Percentiles rank a stretch among this genome's conserved stretches.
phyloP scores from a whole-genome alignment of 1,140 invertebrate species.

The Musca domestica region DNA sequence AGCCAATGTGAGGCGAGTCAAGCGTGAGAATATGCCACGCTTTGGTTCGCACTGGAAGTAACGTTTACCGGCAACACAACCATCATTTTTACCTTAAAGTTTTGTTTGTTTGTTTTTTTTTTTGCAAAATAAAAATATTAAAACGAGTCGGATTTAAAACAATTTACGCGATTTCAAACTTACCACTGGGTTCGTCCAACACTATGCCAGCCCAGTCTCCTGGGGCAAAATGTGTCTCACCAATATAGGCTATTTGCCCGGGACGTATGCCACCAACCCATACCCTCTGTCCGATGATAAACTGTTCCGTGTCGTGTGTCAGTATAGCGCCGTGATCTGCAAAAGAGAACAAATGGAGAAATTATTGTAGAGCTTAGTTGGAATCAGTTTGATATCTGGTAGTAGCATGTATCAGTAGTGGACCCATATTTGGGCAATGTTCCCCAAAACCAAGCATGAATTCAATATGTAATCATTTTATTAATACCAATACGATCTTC shows the following conservation, averaged over 20 bases:
- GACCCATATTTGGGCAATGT: background rate
- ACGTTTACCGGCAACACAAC: conserved; percentile 84
- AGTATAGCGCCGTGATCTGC: conserved; percentile 79
- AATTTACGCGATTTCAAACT: conserved; percentile 11
- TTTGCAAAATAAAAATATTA: background rate
- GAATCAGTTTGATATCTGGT: background rate
- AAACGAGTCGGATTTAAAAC: background rate
- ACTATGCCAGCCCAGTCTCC: conserved; percentile 97
- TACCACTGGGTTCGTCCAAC: conserved; percentile 88
- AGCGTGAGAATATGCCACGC: conserved; percentile 88
- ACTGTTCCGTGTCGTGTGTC: conserved; percentile 89
- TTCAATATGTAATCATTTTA: background rate
- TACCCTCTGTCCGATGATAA: conserved; percentile 91
- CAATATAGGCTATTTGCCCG: conserved; percentile 93
- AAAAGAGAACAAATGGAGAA: conserved; percentile 31
- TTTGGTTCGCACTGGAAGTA: conserved; percentile 95
- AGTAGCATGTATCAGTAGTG: no score
- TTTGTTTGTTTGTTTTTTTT: conserved; percentile 1
- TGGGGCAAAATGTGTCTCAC: conserved; percentile 94
- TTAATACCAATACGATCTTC: background rate
- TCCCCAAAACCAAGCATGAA: background rate
- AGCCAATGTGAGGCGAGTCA: conserved; percentile 79
- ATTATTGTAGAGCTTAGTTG: background rate
- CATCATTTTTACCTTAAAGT: conserved; percentile 88
- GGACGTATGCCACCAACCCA: conserved; percentile 95